Evolutionary conservation across 2,113 vertebrate genomes (phyloP), one percentile per base, ranked within the genome.

Genomic region (Anthoscopus minutus): DNA sequence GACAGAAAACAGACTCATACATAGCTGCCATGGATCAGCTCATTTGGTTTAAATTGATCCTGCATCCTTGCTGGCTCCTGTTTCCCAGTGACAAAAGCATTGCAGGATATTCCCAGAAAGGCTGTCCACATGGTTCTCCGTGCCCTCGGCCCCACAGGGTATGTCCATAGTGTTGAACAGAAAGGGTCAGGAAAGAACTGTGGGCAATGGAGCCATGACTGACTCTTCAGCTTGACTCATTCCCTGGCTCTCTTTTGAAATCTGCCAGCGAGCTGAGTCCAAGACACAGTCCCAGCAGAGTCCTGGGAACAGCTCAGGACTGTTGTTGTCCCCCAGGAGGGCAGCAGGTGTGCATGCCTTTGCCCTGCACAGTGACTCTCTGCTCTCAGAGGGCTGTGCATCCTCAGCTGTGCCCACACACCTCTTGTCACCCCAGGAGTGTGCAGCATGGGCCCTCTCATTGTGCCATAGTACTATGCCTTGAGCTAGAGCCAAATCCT

Each of bases 1-100:
- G 92, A 83, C 67, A 86, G 90, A 88, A 81, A 80, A 44, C 19
- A 94, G 80, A 54, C 47, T 94, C n/a, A 18, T 25, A 28, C 8
- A 10, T 31, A 74, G 69, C 76, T 86, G 50, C 50, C 35, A 45
- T 27, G 35, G 62, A 66, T 85, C 72, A 86, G 54, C 67, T 92
- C 22, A 28, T 81, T 71, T 77, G 86, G 17, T 31, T 53, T 47
- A 70, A 86, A 25, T 35, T 38, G 30, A n/a, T 67, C 22, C 24
- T 88, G 24, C 25, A 33, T 31, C 33, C 54, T 86, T 72, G 45
- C 73, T 85, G 61, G 22, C 15, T 92, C 23, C 13, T n/a, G 14
- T 88, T 95, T 92, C 58, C 51, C 79, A 58, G 50, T 51, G 42
- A 71, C 25, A 78, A 45, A 62, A 83, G 22, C 54, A 56, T 86